These are phyloP conservation scores for Acrocephalus kingi DNA, from an alignment of 2,113 vertebrate species.

Conservation along the genomic window DNA sequence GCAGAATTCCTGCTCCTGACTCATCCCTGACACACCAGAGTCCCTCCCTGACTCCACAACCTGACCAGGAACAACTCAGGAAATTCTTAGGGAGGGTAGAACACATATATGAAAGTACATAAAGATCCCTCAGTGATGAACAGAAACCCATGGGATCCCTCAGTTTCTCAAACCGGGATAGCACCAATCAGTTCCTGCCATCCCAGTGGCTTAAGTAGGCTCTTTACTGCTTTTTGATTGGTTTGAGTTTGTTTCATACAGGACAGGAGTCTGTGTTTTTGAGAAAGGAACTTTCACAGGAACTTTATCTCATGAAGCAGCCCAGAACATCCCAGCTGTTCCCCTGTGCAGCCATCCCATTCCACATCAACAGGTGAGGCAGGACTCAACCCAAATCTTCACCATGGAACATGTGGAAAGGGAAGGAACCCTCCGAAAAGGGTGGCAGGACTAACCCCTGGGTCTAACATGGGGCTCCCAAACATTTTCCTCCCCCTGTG, in stretches of 20 bases:
- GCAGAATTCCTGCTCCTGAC: not conserved
- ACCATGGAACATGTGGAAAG: fast-evolving
- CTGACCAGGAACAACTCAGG: not conserved
- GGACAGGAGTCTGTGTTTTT: not conserved
- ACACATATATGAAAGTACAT: not conserved
- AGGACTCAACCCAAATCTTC: not conserved
- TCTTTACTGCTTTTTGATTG: not conserved
- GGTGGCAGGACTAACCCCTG: fast-evolving
- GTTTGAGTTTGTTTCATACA: not conserved
- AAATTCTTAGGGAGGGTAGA: not conserved
- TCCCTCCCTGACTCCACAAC: not conserved
- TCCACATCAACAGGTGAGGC: not conserved
- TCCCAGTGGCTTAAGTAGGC: not conserved
- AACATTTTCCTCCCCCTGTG: not conserved
- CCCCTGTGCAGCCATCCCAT: fast-evolving
- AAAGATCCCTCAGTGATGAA: not conserved
- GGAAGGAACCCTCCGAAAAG: not conserved
- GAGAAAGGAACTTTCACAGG: not conserved
- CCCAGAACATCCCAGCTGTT: fast-evolving
- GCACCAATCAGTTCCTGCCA: not conserved
- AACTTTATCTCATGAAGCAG: not conserved
- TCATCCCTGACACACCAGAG: not conserved
- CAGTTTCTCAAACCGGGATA: not conserved
- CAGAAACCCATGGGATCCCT: not conserved
- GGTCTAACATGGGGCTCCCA: fast-evolving